Percentiles rank a stretch among this genome's conserved stretches.
Conservation (phyloP, 92 coral and sea anemone species). For the Nematostella vectensis region DNA sequence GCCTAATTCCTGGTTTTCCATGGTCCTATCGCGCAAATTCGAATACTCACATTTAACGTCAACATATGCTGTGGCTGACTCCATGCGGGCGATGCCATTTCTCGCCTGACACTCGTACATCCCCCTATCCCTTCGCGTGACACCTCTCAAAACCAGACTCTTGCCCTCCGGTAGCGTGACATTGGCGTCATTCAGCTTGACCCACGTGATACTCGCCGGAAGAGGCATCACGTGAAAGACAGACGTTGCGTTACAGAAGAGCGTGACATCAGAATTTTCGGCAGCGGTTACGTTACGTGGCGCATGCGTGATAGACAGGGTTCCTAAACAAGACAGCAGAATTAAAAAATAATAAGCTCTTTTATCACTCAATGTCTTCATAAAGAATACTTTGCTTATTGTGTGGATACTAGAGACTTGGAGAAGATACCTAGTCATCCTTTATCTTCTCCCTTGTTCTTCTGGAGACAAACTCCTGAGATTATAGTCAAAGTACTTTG, state of each 20-base stretch:
- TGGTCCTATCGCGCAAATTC: no score
- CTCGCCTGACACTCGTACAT: constrained; percentile 48
- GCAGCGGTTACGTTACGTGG: constrained; percentile 42
- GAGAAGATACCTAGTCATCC: no score
- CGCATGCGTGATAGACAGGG: constrained; percentile 37
- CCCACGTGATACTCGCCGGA: constrained; percentile 27
- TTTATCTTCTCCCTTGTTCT: no score
- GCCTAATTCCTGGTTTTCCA: no score
- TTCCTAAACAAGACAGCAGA: constrained; percentile 19
- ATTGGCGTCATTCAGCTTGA: constrained; percentile 12
- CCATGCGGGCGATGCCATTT: constrained; percentile 56
- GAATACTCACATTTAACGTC: constrained; percentile 46
- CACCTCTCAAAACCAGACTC: constrained; percentile 16
- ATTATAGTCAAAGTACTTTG: no score
- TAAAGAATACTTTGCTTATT: no score
- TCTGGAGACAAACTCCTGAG: no score
- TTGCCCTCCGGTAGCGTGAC: constrained; percentile 17
- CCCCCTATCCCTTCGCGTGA: constrained; percentile 30
- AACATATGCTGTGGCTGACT: constrained; percentile 43
- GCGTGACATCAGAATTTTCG: constrained; percentile 29
- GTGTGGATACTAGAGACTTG: no score
- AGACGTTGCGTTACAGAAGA: constrained; percentile 61
- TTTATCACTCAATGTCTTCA: no score
- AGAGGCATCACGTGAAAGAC: not conserved
- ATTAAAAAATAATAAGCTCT: no score